These are phyloP conservation scores for Noturus placidus DNA, from an alignment of 2,113 vertebrate species.

Conservation along the genomic window DNA sequence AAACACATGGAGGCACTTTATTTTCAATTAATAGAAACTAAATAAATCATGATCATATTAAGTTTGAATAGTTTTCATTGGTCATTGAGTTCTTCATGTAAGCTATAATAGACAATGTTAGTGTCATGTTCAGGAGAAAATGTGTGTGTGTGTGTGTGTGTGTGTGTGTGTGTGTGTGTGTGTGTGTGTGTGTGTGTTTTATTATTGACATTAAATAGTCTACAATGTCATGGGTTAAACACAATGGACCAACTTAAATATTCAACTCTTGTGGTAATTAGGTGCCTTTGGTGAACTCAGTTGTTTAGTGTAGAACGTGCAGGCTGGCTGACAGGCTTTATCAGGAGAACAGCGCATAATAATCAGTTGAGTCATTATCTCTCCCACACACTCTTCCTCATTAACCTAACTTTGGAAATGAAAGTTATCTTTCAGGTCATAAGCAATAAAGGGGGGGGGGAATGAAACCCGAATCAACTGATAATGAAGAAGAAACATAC, in stretches of 20 bases:
- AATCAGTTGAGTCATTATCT: slow-evolving; percentile 57
- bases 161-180: background rate
- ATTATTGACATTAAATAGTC: slow-evolving; percentile 41
- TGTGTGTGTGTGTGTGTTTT: slow-evolving; percentile 22
- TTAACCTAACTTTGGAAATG: slow-evolving; percentile 39
- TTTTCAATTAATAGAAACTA: slow-evolving; percentile 41
- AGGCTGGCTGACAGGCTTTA: slow-evolving; percentile 56
- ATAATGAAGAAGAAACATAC: slow-evolving; percentile 39
- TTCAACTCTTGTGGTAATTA: slow-evolving; percentile 49
- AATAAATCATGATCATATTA: slow-evolving; percentile 6
- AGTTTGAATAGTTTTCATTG: slow-evolving; percentile 27
- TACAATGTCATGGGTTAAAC: slow-evolving; percentile 39
- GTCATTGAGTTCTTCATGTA: slow-evolving; percentile 2
- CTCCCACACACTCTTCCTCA: slow-evolving; percentile 35
- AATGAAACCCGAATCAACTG: background rate
- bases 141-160: background rate
- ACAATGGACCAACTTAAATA: slow-evolving; percentile 42
- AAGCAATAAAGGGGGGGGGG: slow-evolving; percentile 27
- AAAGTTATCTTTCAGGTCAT: slow-evolving; percentile 28
- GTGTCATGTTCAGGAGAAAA: slow-evolving; percentile 6
- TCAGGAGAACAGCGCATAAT: slow-evolving; percentile 60
- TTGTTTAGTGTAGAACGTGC: slow-evolving; percentile 56
- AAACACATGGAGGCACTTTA: slow-evolving; percentile 32
- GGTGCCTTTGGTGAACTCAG: slow-evolving; percentile 22
- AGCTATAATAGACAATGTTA: slow-evolving; percentile 22